Percentiles rank a stretch among this genome's conserved stretches.
Evolutionary conservation across 2,797 vertebrate species (phyloP).

Genomic region (Tadarida brasiliensis): DNA sequence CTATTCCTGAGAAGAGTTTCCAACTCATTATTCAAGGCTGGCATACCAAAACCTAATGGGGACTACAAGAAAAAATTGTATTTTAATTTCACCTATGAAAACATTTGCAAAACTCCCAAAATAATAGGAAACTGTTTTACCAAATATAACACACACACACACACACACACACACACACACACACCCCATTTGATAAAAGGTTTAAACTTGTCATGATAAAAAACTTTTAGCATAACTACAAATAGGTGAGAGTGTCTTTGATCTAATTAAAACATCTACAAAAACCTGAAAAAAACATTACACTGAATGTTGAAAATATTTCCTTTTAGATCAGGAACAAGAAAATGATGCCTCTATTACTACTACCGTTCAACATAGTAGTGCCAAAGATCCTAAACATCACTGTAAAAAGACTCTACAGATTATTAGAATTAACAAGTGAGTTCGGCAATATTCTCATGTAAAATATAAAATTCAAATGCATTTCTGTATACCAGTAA

Average conservation of each 20-base stretch:
- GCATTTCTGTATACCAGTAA: slow-evolving; percentile 19
- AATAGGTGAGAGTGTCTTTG: not conserved
- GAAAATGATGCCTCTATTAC: not conserved
- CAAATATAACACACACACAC: not conserved
- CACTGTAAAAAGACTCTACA: not conserved
- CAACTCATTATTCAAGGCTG: slow-evolving; percentile 17
- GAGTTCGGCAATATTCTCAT: not conserved
- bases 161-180: not conserved
- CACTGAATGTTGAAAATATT: not conserved
- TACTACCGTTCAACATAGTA: not conserved
- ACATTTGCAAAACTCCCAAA: not conserved
- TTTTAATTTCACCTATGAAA: not conserved
- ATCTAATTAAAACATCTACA: not conserved
- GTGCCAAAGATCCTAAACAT: not conserved
- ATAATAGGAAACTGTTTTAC: slow-evolving; percentile 12
- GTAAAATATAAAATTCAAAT: slow-evolving; percentile 19
- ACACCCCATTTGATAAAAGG: not conserved
- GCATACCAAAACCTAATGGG: not conserved
- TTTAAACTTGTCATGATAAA: not conserved
- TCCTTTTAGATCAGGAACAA: not conserved
- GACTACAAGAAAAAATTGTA: not conserved
- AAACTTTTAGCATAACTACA: not conserved
- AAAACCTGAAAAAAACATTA: not conserved
- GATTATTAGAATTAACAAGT: slow-evolving; percentile 6
- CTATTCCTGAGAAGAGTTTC: not conserved